Evolutionary conservation across 1,140 invertebrate species (phyloP), one percentile per base, ranked within the genome.

Genomic region (Drosophila fuyamai): DNA sequence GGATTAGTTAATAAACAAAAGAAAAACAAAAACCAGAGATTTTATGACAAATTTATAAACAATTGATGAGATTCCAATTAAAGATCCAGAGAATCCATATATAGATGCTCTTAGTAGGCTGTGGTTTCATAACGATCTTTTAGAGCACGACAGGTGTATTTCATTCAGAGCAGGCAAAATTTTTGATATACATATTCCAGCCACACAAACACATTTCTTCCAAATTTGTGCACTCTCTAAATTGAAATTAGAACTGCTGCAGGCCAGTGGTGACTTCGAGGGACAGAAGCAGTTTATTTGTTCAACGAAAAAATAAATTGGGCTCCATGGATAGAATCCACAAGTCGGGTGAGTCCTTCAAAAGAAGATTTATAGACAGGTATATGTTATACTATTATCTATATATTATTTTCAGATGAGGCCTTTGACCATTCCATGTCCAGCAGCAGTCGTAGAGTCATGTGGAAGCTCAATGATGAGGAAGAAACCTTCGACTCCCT

Each of bases 31-130:
- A 75, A 55, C 61, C 65, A 44, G 48, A 76, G 71, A 76, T 88
- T 88, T 82, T 88, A 76, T 82, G 63, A 80, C 46, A 77, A 79
- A 84, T 32, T 77, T 84, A 84, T 84, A 77, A 80, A 82, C 82
- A 82, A 47, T 65, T 36, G 48, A 48, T 54, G 43, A 32, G 67
- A 32, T 54, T 70, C 56, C 63, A 78, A 85, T 86, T 86, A 86
- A 85, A 85, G 58, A 81, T 61, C n/a, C 51, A 58, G 67, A 43
- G 46, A 23, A 58, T 18, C 32, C 23, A 35, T 29, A 58, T 46
- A 16, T 29, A 58, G 41, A 16, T 59, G 13, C 57, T 70, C 12
- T 9, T 29, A 68, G 65, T 68, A 68, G 54, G 47, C 46, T 18
- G 13, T 29, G 67, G n/a, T 13, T 40, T 36, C 12, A 43, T 14